A percentile compares a stretch with the other conserved stretches of the same genome.
phyloP scores from a whole-genome alignment of 2,888 invertebrate species.

The Cerceris rybyensis region DNA sequence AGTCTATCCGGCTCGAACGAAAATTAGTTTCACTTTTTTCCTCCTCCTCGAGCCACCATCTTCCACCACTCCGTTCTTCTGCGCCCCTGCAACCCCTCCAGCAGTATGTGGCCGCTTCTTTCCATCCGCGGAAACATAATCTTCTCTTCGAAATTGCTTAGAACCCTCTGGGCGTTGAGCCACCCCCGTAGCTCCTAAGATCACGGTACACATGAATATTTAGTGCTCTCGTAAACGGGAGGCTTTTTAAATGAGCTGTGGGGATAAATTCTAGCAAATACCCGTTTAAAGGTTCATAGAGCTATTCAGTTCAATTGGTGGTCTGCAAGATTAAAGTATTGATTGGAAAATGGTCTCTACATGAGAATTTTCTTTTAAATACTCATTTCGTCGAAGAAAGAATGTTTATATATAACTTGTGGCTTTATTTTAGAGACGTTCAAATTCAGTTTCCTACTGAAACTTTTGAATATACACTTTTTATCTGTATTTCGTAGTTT shows the following conservation, averaged over 20 bases:
- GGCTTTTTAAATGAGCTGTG: constrained; percentile 35
- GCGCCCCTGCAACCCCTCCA: constrained; percentile 10
- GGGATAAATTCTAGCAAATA: constrained; percentile 31
- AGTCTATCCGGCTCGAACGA: constrained; percentile 52
- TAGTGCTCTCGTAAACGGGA: constrained; percentile 41
- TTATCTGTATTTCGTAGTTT: too few species aligned
- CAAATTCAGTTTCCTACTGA: too few species aligned
- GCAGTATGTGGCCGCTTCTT: constrained; percentile 48
- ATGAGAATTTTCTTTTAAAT: too few species aligned
- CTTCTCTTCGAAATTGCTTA: constrained; percentile 66
- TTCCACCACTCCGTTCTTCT: constrained; percentile 1
- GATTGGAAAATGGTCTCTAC: too few species aligned
- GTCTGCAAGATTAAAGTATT: background rate
- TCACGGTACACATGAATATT: constrained; percentile 63
- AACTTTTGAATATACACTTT: too few species aligned
- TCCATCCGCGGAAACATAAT: constrained; percentile 63
- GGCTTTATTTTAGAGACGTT: too few species aligned
- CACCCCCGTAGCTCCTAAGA: constrained; percentile 19
- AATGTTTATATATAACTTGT: too few species aligned
- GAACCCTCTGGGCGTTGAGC: constrained; percentile 51
- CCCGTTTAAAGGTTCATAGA: too few species aligned
- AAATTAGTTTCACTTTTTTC: constrained; percentile 69
- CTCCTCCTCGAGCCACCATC: constrained; percentile 4
- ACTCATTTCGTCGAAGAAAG: too few species aligned
- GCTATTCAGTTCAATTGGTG: too few species aligned